A percentile compares a stretch with the other conserved stretches of the same genome.
Evolutionary conservation across 1,140 invertebrate genomes (phyloP).

Genomic region (Papilio helenus): DNA sequence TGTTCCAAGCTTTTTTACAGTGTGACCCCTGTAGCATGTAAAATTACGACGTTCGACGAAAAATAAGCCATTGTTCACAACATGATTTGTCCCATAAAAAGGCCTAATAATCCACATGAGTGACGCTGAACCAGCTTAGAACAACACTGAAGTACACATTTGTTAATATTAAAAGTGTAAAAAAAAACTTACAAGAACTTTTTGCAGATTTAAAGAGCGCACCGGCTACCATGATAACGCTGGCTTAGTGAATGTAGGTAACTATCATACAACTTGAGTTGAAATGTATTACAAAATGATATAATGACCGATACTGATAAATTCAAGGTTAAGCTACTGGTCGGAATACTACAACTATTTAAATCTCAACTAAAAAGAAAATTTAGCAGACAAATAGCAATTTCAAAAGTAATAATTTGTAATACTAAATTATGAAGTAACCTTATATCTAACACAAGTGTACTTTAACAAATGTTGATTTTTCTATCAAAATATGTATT

Average conservation of each 20-base stretch:
- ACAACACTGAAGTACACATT: background rate
- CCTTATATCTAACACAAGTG: background rate
- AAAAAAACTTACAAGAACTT: conserved; percentile 58
- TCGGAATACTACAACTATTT: background rate
- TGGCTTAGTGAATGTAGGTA: conserved; percentile 8
- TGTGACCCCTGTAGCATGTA: no score
- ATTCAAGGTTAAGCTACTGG: conserved; percentile 26
- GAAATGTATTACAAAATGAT: conserved; percentile 23
- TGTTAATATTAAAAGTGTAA: background rate
- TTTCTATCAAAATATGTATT: background rate
- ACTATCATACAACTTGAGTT: conserved; percentile 20
- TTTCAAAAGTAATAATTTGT: background rate
- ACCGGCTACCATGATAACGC: conserved; percentile 57
- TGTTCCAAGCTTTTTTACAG: no score
- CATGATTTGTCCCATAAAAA: no score
- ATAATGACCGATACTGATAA: conserved; percentile 25
- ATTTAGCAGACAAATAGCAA: background rate
- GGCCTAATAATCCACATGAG: no score
- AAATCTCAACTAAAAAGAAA: background rate
- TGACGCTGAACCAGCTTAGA: no score
- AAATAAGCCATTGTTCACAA: no score
- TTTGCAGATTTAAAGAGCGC: conserved; percentile 61
- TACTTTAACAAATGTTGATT: background rate
- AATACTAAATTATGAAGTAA: background rate
- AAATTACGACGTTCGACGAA: no score